Percentiles rank a stretch among this genome's conserved stretches.
Evolutionary conservation across 2,113 vertebrate genomes (phyloP).

Genomic region (Tetrax tetrax): DNA sequence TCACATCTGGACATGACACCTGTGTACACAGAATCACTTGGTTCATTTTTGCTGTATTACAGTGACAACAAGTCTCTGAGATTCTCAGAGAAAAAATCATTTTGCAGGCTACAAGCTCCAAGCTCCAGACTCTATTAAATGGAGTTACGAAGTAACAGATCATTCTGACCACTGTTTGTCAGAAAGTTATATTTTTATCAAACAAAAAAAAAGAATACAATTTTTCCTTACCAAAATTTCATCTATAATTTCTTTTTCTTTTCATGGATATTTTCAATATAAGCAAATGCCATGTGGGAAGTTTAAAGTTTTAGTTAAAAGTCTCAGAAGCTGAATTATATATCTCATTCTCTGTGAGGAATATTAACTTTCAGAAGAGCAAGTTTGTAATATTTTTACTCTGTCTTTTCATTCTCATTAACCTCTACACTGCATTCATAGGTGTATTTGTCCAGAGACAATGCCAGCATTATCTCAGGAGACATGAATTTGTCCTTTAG

Average conservation of each 20-base stretch:
- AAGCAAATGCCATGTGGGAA: neutral
- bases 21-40: neutral
- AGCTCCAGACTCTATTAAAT: neutral
- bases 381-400: neutral
- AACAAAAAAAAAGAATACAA: neutral
- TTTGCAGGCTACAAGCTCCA: neutral
- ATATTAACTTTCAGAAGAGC: neutral
- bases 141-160: neutral
- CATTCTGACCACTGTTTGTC: neutral
- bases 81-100: neutral
- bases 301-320: neutral
- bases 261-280: neutral
- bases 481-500: neutral
- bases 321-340: neutral
- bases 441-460: neutral
- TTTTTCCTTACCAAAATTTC: neutral
- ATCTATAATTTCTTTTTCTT: neutral
- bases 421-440: neutral
- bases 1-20: neutral
- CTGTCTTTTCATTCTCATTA: neutral
- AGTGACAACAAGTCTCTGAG: neutral
- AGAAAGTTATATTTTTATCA: neutral
- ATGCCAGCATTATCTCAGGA: neutral
- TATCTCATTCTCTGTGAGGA: neutral
- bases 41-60: neutral